phyloP scores from a whole-genome alignment of 1,140 invertebrate species.

The Homalodisca vitripennis region DNA sequence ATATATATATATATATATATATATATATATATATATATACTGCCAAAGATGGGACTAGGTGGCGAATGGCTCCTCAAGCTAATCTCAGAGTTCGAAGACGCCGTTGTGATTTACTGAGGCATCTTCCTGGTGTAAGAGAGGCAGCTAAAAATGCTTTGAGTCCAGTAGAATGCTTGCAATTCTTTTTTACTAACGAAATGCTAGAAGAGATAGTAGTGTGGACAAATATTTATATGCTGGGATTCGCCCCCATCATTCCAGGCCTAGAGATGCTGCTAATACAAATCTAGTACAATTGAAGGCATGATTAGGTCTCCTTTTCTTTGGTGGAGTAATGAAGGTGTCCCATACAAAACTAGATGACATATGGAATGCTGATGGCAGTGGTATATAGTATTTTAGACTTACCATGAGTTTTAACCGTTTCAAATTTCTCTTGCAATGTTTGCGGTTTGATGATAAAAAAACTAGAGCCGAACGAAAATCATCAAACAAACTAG shows the following conservation, averaged over 20 bases:
- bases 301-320: slow-evolving; percentile 32
- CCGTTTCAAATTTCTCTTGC: slow-evolving; percentile 37
- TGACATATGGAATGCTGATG: slow-evolving; percentile 32
- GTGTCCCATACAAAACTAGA: slow-evolving; percentile 27
- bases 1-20: no score
- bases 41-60: background rate
- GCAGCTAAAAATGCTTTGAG: slow-evolving; percentile 18
- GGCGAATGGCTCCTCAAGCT: background rate
- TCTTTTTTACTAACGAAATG: slow-evolving; percentile 33
- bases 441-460: slow-evolving; percentile 38
- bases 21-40: no score
- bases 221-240: slow-evolving; percentile 31
- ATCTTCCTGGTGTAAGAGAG: slow-evolving; percentile 30
- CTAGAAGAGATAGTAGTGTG: slow-evolving; percentile 31
- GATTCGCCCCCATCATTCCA: slow-evolving; percentile 32
- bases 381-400: slow-evolving; percentile 32
- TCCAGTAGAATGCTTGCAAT: slow-evolving; percentile 18
- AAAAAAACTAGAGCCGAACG: slow-evolving; percentile 34
- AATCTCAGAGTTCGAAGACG: slow-evolving; percentile 2
- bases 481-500: slow-evolving; percentile 35
- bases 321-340: slow-evolving; percentile 32
- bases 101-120: slow-evolving; percentile 22
- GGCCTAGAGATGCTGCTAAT: slow-evolving; percentile 30
- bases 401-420: slow-evolving; percentile 34
- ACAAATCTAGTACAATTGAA: slow-evolving; percentile 34